A percentile compares a stretch with the other conserved stretches of the same genome.
These are phyloP conservation scores for Calephelis perditalis DNA, from an alignment of 2,888 invertebrate species.

Conservation along the genomic window DNA sequence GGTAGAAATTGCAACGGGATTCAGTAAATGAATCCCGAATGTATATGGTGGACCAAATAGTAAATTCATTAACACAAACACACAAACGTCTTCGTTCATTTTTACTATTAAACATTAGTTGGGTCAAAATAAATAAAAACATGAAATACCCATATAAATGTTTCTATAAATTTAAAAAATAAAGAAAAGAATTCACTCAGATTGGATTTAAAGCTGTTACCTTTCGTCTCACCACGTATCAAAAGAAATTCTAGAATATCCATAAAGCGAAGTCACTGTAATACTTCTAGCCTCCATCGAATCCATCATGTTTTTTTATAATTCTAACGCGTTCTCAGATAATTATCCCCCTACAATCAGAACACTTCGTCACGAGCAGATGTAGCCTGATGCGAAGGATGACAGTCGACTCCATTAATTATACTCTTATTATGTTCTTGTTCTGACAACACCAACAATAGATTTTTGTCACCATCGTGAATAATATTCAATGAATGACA, in stretches of 20 bases:
- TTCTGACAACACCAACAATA: conserved; percentile 7
- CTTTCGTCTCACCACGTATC: not conserved
- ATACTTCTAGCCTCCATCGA: not conserved
- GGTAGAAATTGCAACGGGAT: too few relatives aligned
- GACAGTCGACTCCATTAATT: conserved; percentile 5
- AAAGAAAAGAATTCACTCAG: too few relatives aligned
- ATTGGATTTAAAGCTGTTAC: too few relatives aligned
- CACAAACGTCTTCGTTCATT: too few relatives aligned
- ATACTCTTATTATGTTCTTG: conserved; percentile 8
- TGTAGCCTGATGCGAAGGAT: not conserved
- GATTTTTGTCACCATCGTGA: conserved; percentile 9
- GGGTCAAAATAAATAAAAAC: not conserved
- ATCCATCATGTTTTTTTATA: not conserved
- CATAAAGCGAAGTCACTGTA: not conserved
- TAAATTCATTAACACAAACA: too few relatives aligned
- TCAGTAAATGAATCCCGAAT: too few relatives aligned
- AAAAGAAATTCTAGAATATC: not conserved
- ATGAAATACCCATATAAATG: not conserved
- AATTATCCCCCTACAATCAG: not conserved
- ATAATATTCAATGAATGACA: conserved; percentile 7
- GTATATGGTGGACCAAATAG: too few relatives aligned
- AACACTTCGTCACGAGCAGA: conserved; percentile 9
- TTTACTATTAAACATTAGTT: too few relatives aligned
- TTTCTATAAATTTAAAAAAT: too few relatives aligned
- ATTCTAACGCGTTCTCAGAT: not conserved